Evolutionary conservation across 2,797 vertebrate species (phyloP), one percentile per base, ranked within the genome.

Genomic region (Eulemur albifrons): DNA sequence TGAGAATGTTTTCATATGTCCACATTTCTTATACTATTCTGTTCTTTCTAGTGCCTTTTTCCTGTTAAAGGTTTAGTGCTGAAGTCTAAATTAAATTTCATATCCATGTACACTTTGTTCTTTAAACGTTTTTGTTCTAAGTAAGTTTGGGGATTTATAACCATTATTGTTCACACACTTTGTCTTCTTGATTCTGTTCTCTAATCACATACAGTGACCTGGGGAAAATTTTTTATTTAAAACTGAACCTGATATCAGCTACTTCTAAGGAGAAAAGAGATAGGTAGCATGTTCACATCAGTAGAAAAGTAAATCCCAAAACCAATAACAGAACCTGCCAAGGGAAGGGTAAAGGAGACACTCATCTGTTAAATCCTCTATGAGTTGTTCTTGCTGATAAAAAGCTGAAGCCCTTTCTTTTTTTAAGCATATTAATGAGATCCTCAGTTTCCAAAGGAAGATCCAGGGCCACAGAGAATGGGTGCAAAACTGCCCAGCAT

Each of bases 131-230:
- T 65, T 87, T 76, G 23, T 63, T 17, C 65, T 81, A 18, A 73
- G 43, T 67, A 45, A 69, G 63, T 85, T 73, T 85, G 54, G 43
- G 43, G 32, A 83, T 90, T 67, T 90, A 48, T 70, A 77, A 93
- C 17, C 43, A 70, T 72, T 45, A 73, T 57, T 77, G 61, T 92
- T 79, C 63, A 35, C 6, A 57, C 15, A 32, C 17, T 65, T 90
- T 48, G 12, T 61, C 80, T 83, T 75, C 86, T 87, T 69, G 40
- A 75, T 90, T 92, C 92, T 87, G 27, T 61, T 94, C 18, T 67
- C 30, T 75, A 87, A 43, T 73, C 76, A 61, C 84, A 54, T 45
- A 14, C 63, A 69, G 10, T 35, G 21, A 77, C 20, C 20, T 25
- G 32, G 27, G 9, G 35, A 0, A 18, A 48, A 30, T 15, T 25